phyloP scores from a whole-genome alignment of 1,140 invertebrate genomes.

The Drosophila tsacasi region DNA sequence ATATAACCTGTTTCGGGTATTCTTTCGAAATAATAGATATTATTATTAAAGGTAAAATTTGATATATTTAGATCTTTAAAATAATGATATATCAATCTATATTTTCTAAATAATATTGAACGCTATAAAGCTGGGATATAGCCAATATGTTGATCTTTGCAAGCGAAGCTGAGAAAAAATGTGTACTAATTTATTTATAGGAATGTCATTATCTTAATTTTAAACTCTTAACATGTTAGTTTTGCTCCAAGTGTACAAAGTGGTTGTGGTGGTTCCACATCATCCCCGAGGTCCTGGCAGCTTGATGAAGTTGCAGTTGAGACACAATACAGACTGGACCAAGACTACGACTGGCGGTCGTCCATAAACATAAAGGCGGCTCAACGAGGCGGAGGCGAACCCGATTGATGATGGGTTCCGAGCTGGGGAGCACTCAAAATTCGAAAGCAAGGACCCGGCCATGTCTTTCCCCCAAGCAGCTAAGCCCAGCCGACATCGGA shows the following conservation, averaged over 20 bases:
- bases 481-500: constrained; percentile 31
- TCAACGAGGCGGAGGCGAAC: constrained; percentile 53
- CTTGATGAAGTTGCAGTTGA: constrained; percentile 77
- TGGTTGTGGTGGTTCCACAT: constrained; percentile 2
- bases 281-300: constrained; percentile 14
- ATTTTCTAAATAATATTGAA: no score
- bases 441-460: constrained; percentile 44
- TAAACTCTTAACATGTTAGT: not conserved
- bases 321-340: constrained; percentile 67
- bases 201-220: not conserved
- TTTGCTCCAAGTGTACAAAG: constrained; percentile 20
- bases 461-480: constrained; percentile 12
- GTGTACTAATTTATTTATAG: not conserved
- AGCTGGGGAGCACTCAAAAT: constrained; percentile 67
- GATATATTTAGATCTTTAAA: no score
- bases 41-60: no score
- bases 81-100: no score
- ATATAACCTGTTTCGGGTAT: no score
- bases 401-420: constrained; percentile 68
- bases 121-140: no score
- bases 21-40: no score
- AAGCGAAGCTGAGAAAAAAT: no score
- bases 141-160: no score
- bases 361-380: constrained; percentile 78
- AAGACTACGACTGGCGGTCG: constrained; percentile 32